Evolutionary conservation across 2,888 invertebrate genomes (phyloP).

Genomic region (Molorchus minor): DNA sequence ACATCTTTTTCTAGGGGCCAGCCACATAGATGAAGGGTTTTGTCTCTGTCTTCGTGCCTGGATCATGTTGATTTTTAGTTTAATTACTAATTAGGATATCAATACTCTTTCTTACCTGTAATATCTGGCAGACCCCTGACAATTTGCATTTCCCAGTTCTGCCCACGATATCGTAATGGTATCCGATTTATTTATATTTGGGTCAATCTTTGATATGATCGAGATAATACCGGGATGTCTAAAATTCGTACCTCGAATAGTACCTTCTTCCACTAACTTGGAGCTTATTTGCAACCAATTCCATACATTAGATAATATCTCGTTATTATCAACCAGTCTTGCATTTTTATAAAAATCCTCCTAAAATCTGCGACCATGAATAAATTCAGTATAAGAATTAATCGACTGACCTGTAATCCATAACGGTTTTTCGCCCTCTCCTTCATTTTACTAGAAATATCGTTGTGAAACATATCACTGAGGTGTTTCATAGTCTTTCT

Average conservation of each 20-base stretch:
- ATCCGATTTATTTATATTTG: slow-evolving; percentile 68
- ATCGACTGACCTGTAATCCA: slow-evolving; percentile 86
- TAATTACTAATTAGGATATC: background rate
- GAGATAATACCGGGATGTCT: slow-evolving; percentile 72
- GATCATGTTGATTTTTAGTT: no score
- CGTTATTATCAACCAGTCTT: slow-evolving; percentile 79
- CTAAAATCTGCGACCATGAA: slow-evolving; percentile 59
- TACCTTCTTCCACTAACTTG: slow-evolving; percentile 74
- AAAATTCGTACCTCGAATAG: slow-evolving; percentile 66
- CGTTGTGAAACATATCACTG: slow-evolving; percentile 66
- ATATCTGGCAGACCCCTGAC: slow-evolving; percentile 65
- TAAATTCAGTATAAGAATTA: no score
- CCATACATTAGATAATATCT: slow-evolving; percentile 83
- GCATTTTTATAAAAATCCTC: slow-evolving; percentile 82
- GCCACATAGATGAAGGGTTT: slow-evolving; percentile 86
- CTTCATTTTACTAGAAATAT: slow-evolving; percentile 79
- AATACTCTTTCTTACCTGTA: slow-evolving; percentile 62
- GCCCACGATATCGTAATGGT: slow-evolving; percentile 70
- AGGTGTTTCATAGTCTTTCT: slow-evolving; percentile 71
- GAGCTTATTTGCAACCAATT: slow-evolving; percentile 80
- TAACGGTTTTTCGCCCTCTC: slow-evolving; percentile 77
- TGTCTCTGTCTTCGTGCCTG: slow-evolving; percentile 79
- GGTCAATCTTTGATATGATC: slow-evolving; percentile 66
- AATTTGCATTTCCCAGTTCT: slow-evolving; percentile 69
- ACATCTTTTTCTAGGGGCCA: slow-evolving; percentile 86